phyloP scores from a whole-genome alignment of 2,113 vertebrate species.

The Hippocampus comes region DNA sequence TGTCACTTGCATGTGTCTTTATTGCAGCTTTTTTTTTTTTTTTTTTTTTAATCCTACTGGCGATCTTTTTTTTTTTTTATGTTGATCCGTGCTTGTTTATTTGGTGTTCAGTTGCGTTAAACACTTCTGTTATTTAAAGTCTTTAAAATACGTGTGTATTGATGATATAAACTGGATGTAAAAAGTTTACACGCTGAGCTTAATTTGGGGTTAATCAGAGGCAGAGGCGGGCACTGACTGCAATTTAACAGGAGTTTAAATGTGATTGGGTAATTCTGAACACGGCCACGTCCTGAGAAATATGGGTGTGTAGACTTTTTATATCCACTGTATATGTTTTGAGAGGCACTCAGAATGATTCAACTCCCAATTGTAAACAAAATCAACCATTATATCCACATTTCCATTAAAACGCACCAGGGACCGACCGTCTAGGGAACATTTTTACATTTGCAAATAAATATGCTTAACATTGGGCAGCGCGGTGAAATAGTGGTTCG shows the following conservation, averaged over 20 bases:
- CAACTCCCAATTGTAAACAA: background rate
- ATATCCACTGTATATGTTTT: background rate
- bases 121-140: background rate
- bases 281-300: background rate
- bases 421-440: background rate
- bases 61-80: background rate
- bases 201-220: background rate
- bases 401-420: background rate
- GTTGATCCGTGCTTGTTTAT: background rate
- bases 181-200: background rate
- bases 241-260: background rate
- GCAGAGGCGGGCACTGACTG: background rate
- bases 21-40: background rate
- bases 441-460: background rate
- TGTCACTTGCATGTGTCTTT: slow-evolving; percentile 61
- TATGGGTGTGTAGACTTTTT: background rate
- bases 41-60: background rate
- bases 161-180: background rate
- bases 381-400: background rate
- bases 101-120: background rate
- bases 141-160: slow-evolving; percentile 32
- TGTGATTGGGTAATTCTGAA: background rate
- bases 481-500: background rate
- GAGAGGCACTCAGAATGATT: background rate
- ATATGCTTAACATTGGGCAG: background rate